phyloP scores from a whole-genome alignment of 1,140 invertebrate species.

The Polyergus mexicanus region DNA sequence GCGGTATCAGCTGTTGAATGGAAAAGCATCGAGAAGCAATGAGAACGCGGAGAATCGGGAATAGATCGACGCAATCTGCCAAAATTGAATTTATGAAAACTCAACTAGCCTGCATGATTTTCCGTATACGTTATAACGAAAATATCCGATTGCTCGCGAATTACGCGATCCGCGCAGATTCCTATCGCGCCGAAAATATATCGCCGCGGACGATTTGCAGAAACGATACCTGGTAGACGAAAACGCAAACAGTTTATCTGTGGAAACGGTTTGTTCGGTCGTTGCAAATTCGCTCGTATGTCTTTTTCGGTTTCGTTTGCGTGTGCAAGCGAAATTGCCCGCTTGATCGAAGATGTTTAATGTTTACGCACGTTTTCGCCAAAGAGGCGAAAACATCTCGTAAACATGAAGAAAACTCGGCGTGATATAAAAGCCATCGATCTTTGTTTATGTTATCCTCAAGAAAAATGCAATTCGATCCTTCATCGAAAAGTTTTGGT shows the following conservation, averaged over 20 bases:
- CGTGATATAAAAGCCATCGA: constrained; percentile 29
- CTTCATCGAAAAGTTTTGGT: not conserved
- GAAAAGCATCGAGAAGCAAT: not conserved
- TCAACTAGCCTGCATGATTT: not conserved
- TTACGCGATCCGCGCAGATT: constrained; percentile 19
- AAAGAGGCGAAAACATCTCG: not conserved
- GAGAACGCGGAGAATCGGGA: not conserved
- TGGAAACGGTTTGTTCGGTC: constrained; percentile 31
- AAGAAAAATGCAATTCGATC: not conserved
- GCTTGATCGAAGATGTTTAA: constrained; percentile 5
- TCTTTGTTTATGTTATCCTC: constrained; percentile 9
- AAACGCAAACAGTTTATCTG: constrained; percentile 62
- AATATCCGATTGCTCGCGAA: constrained; percentile 22
- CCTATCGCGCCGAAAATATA: constrained; percentile 55
- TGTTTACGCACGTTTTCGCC: constrained; percentile 11
- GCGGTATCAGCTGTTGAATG: not conserved
- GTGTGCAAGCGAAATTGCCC: constrained; percentile 2
- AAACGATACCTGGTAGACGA: constrained; percentile 28
- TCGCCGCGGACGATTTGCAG: constrained; percentile 40
- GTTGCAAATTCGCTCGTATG: constrained; percentile 36
- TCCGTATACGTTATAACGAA: constrained; percentile 14
- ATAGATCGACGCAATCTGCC: not conserved
- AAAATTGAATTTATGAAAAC: constrained; percentile 55
- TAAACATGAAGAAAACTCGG: constrained; percentile 1
- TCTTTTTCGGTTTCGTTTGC: constrained; percentile 54